Conservation (phyloP, 2,797 vertebrate genomes). For the Trichosurus vulpecula region DNA sequence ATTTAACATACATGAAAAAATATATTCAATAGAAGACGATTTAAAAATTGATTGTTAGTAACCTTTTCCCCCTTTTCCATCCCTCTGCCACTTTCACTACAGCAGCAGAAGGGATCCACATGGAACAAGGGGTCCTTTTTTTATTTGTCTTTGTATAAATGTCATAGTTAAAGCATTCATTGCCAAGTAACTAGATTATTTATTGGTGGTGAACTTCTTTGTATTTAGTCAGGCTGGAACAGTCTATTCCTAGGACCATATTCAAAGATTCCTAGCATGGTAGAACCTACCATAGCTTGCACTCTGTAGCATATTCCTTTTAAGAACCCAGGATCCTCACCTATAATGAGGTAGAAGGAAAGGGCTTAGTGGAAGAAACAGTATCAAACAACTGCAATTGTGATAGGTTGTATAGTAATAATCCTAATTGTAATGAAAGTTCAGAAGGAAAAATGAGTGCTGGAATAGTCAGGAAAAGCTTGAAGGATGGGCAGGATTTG, state of each 20-base stretch:
- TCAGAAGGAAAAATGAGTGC: not conserved
- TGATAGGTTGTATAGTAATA: not conserved
- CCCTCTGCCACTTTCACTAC: not conserved
- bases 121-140: not conserved
- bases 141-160: not conserved
- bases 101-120: not conserved
- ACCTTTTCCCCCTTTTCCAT: not conserved
- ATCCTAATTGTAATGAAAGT: not conserved
- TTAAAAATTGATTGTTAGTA: not conserved
- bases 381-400: not conserved
- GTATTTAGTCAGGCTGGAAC: not conserved
- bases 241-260: not conserved
- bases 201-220: not conserved
- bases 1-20: not conserved
- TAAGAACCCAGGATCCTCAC: not conserved
- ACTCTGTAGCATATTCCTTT: not conserved
- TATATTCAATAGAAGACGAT: not conserved
- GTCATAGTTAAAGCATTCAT: not conserved
- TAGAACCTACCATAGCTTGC: not conserved
- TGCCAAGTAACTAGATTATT: not conserved
- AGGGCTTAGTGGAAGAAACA: not conserved
- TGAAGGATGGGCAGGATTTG: not conserved
- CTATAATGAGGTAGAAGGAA: not conserved
- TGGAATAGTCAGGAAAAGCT: not conserved
- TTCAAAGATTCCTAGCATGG: not conserved